Evolutionary conservation across 1,140 invertebrate species (phyloP), one percentile per base, ranked within the genome.

Genomic region (Plodia interpunctella): DNA sequence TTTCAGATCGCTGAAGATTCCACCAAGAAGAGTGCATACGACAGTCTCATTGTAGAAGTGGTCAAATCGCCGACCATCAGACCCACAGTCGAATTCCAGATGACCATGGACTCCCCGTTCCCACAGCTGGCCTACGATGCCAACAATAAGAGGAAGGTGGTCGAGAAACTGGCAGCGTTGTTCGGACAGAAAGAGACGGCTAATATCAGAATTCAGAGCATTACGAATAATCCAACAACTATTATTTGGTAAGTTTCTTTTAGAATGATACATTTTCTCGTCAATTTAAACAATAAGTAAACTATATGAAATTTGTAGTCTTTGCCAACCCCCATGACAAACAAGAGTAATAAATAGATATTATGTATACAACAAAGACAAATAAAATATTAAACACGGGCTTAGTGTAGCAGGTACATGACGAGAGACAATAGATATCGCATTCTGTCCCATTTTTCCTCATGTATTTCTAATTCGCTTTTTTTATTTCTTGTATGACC

Each of bases 41-140:
- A 97, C 87, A 94, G 94, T 51, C 84, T 97, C 3, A 93, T 96
- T 38, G 95, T 97, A 0, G 92, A 94, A 56, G 95, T 97, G 0
- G 82, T 91, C 35, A 87, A 90, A 32, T 82, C 92, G 5, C 83
- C 92, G 55, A 76, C 90, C 52, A 89, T 91, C 82, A 69, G 90
- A 76, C 72, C 81, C 71, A 91, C 72, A 81, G 94, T 82, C 90
- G 92, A 79, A 72, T 96, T 97, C 74, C 94, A 93, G 53, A 95
- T 98, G 90, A 95, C 93, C 0, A 78, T 98, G 65, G 93, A 95
- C 55, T 92, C 92, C 18, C 91, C 94, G 0, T 96, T 94, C 76
- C 91, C 95, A 4, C 84, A 91, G 1, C 96, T 98, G 59, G 92
- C 92, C 4, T 90, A 92, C 54, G 94, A 93, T 59, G 92, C 96